phyloP scores from a whole-genome alignment of 2,888 invertebrate genomes.

The Agrenia bidenticulata region DNA sequence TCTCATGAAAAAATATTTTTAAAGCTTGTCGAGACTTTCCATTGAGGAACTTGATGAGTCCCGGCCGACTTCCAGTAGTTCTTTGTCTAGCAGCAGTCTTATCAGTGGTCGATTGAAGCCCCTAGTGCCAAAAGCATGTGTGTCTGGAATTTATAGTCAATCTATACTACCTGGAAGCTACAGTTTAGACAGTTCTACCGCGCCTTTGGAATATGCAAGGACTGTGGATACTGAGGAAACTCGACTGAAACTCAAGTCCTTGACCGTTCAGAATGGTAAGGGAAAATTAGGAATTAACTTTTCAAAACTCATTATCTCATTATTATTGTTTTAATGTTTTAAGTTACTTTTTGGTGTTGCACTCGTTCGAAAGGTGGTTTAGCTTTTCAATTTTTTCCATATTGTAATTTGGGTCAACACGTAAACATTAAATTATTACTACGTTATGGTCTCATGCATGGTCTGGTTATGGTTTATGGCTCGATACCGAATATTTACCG shows the following conservation, averaged over 20 bases:
- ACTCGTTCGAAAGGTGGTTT: too few species aligned
- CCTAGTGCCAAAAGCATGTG: conserved; percentile 29
- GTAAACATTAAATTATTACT: too few species aligned
- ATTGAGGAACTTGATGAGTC: conserved; percentile 42
- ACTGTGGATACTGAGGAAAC: conserved; percentile 21
- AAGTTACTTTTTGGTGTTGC: too few species aligned
- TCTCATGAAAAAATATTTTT: not conserved
- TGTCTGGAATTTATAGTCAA: conserved; percentile 24
- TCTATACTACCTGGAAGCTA: too few species aligned
- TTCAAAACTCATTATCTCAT: too few species aligned
- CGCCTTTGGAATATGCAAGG: not conserved
- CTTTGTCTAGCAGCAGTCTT: not conserved
- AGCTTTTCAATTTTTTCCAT: too few species aligned
- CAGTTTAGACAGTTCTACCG: not conserved
- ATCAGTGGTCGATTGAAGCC: not conserved
- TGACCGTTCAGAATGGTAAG: conserved; percentile 40
- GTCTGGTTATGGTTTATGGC: too few species aligned
- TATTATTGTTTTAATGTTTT: too few species aligned
- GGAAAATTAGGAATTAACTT: not conserved
- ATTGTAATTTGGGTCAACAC: too few species aligned
- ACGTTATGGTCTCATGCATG: too few species aligned
- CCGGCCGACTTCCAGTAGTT: not conserved
- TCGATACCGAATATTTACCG: too few species aligned
- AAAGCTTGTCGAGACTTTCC: conserved; percentile 40
- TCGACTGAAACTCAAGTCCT: conserved; percentile 28